Evolutionary conservation across 2,888 invertebrate species (phyloP).

Genomic region (Drosophila maculinotata): DNA sequence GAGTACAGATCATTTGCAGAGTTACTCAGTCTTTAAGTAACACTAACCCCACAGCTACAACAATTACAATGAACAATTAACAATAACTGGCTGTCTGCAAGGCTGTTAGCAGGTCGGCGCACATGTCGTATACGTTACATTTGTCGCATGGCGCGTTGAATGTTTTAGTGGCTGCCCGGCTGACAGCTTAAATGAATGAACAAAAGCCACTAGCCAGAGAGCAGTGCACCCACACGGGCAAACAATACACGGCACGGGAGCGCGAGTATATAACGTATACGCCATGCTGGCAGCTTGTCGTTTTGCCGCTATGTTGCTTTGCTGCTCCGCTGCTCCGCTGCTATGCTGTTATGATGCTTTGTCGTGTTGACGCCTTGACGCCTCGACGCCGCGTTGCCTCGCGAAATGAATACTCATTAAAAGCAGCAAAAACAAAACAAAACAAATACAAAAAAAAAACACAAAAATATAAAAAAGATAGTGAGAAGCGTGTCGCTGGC

Average conservation of each 20-base stretch:
- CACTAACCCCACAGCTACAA: background rate
- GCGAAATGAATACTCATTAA: slow-evolving; percentile 72
- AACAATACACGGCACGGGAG: too few species aligned
- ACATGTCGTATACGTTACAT: too few species aligned
- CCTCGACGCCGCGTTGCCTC: slow-evolving; percentile 12
- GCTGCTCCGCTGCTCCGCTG: slow-evolving; percentile 34
- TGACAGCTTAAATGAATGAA: slow-evolving; percentile 47
- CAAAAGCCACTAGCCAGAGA: slow-evolving; percentile 39
- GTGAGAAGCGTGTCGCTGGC: slow-evolving; percentile 15
- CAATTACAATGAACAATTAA: slow-evolving; percentile 23
- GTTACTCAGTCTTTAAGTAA: background rate
- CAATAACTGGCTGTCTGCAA: slow-evolving; percentile 25
- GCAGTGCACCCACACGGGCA: background rate
- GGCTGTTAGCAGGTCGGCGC: slow-evolving; percentile 34
- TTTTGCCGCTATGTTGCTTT: slow-evolving; percentile 37
- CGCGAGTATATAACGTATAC: slow-evolving; percentile 25
- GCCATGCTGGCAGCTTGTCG: slow-evolving; percentile 18
- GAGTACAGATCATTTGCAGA: too few species aligned
- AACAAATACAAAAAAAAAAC: slow-evolving; percentile 34
- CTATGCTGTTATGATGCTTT: too few species aligned
- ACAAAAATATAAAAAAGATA: background rate
- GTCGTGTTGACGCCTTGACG: slow-evolving; percentile 29
- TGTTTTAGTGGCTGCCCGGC: slow-evolving; percentile 26
- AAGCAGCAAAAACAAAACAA: too few species aligned
- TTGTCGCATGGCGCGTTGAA: slow-evolving; percentile 39